phyloP scores from a whole-genome alignment of 2,888 invertebrate genomes.

The Cheilosia grossa region DNA sequence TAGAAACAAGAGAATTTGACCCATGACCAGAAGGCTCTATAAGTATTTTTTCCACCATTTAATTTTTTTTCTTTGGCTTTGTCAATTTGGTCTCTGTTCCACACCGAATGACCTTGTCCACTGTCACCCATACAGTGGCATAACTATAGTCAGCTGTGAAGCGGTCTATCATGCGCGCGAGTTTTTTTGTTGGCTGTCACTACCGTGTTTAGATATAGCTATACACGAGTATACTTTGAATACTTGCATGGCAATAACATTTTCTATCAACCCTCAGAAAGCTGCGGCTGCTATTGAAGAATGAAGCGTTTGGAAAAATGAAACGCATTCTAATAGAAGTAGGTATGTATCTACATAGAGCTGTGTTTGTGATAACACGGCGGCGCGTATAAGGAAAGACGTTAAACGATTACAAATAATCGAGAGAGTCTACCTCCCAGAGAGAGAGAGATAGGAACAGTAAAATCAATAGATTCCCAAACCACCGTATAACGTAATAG shows the following conservation, averaged over 20 bases:
- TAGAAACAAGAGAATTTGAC: background rate
- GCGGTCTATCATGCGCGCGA: background rate
- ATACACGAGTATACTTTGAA: too few species aligned
- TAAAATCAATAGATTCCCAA: slow-evolving; percentile 6
- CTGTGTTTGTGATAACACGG: too few species aligned
- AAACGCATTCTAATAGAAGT: too few species aligned
- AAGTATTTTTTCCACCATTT: background rate
- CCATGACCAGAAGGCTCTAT: background rate
- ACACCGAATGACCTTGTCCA: slow-evolving; percentile 64
- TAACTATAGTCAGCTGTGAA: slow-evolving; percentile 31
- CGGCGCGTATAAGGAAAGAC: too few species aligned
- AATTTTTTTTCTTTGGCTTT: too few species aligned
- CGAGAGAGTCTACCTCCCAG: too few species aligned
- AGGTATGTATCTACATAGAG: too few species aligned
- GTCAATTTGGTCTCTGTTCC: background rate
- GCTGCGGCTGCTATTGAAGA: too few species aligned
- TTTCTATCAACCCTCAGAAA: too few species aligned
- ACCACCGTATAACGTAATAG: background rate
- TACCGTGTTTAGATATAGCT: background rate
- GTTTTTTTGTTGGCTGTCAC: background rate
- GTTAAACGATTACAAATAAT: too few species aligned
- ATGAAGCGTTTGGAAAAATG: too few species aligned
- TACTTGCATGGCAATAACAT: too few species aligned
- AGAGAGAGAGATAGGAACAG: background rate
- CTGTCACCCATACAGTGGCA: slow-evolving; percentile 51